Conservation (phyloP, 2,113 vertebrate species). For the Pelecanoides urinatrix region DNA sequence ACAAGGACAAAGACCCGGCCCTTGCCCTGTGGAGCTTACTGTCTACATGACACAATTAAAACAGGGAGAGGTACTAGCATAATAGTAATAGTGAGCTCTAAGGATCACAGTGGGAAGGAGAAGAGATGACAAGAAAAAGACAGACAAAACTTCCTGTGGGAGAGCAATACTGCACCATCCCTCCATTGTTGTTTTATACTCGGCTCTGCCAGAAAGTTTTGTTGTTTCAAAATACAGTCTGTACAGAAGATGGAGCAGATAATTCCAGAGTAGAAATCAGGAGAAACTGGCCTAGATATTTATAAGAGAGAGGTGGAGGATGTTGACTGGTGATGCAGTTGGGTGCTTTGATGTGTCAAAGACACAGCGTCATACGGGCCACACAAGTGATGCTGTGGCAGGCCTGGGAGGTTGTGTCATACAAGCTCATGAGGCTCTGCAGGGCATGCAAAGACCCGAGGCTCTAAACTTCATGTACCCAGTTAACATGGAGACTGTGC, state of each 20-base stretch:
- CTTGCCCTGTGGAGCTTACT: background rate
- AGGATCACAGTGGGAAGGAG: background rate
- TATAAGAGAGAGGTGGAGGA: background rate
- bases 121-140: background rate
- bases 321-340: background rate
- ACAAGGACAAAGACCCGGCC: constrained; percentile 29
- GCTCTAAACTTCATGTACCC: background rate
- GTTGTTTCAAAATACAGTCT: constrained; percentile 26
- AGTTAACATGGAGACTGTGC: background rate
- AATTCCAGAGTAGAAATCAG: background rate
- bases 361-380: background rate
- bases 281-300: background rate
- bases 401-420: background rate
- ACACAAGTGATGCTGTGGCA: background rate
- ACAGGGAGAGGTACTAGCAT: background rate
- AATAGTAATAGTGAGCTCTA: background rate
- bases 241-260: background rate
- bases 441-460: background rate
- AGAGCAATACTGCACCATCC: background rate
- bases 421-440: background rate
- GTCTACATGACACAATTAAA: constrained; percentile 14
- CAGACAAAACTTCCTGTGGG: background rate
- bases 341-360: background rate
- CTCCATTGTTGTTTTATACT: background rate
- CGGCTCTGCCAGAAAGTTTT: background rate